phyloP scores from a whole-genome alignment of 2,113 vertebrate species.

The Anguilla rostrata region DNA sequence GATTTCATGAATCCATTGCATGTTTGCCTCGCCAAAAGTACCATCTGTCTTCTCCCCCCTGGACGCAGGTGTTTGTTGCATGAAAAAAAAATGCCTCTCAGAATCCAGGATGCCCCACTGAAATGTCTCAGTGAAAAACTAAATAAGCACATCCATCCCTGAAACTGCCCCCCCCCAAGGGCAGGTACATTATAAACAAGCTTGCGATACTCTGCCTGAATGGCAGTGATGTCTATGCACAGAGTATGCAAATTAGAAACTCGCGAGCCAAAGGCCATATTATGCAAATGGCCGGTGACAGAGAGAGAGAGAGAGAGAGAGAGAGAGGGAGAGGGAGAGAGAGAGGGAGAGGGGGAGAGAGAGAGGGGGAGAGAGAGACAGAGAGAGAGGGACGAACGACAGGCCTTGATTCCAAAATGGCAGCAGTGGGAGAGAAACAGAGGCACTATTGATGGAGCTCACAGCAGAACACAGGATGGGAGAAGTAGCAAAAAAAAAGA shows the following conservation, averaged over 20 bases:
- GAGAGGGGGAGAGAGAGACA: neutral
- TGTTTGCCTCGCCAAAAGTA: neutral
- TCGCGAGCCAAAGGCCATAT: constrained; percentile 17
- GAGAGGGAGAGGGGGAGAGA: no score
- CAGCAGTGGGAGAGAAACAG: neutral
- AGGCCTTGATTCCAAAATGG: neutral
- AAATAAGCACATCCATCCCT: neutral
- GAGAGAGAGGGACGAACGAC: neutral
- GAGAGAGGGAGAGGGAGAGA: no score
- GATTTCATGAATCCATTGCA: neutral
- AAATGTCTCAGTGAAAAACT: neutral
- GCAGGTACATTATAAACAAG: neutral
- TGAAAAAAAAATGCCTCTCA: neutral
- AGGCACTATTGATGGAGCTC: neutral
- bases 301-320: neutral
- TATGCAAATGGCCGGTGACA: constrained; percentile 6
- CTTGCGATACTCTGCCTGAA: neutral
- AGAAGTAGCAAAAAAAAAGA: neutral
- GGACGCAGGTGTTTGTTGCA: neutral
- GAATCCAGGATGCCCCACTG: neutral
- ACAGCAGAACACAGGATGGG: neutral
- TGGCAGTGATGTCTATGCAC: neutral
- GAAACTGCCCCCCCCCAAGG: neutral
- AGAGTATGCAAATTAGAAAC: neutral
- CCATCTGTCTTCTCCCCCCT: neutral